Base-by-base conservation (phyloP, 2,888 invertebrate species). In the Flexamia atlantica region DNA sequence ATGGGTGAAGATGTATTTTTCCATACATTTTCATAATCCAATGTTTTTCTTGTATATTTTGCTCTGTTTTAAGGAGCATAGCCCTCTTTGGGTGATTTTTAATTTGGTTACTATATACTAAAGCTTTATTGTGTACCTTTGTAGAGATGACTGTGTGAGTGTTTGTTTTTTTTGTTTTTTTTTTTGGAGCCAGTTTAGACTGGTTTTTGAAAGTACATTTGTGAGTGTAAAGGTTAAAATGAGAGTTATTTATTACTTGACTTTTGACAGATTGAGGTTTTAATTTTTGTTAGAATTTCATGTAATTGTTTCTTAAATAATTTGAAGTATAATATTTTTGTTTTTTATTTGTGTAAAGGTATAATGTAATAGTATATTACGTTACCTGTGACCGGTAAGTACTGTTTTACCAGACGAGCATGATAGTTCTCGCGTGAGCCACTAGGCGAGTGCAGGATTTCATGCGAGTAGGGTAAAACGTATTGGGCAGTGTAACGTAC, bases 131-230 rank as follows among this genome's bases (percentile, higher is more conserved):
- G 30, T 64, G 64, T 28, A 64, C 14, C 64, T 57, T n/a, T 57
- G 40, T 74, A 80, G 46, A 80, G 14, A 53, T 28, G 80, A 80
- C 42, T 76, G 80, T 80, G 80, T 80, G 46, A 23, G 17, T 28
- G 80, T 57, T 23, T 74, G 40, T 25, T 36, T 12, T 28, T 40
- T 10, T 74, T 40, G 30, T 1, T 12, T 28, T 40, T 10, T 74
- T 40, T 17, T 1, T 60, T 64, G 42, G 10, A 0, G 36, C 36
- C 20, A 30, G n/a, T 81, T 7, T 60, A 53, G 30, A 53, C 46
- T 46, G 46, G 7, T 46, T 14, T n/a, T n/a, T n/a, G 12, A 4
- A 46, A 46, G 2, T 14, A 46, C 46, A 14, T 9, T 46, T 17
- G 53, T 57, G 1, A 60, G 46, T 12, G 68, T 60, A 25, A 30